Percentiles rank a stretch among this genome's conserved stretches.
These are phyloP conservation scores for Connochaetes taurinus DNA, from an alignment of 2,113 vertebrate genomes.

Conservation along the genomic window DNA sequence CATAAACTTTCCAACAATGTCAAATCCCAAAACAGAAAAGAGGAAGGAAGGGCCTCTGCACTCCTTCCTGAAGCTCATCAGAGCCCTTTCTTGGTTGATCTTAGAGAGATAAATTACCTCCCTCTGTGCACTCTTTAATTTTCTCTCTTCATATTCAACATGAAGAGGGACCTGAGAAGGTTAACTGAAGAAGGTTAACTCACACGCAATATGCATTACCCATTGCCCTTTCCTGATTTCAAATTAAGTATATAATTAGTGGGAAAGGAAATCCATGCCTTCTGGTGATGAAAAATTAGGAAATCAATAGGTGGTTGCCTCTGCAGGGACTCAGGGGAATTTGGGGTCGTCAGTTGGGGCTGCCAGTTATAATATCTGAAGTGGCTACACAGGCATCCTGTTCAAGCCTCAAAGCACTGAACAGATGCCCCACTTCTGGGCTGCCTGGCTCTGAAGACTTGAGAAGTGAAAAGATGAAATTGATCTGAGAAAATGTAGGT, in stretches of 20 bases:
- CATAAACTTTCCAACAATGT: not conserved
- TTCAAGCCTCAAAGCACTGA: constrained; percentile 58
- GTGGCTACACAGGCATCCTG: not conserved
- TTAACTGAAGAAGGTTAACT: constrained; percentile 55
- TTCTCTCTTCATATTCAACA: not conserved
- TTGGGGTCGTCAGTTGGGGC: constrained; percentile 58
- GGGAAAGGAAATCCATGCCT: constrained; percentile 74
- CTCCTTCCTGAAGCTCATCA: not conserved
- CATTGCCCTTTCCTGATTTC: constrained; percentile 72
- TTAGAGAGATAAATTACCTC: not conserved
- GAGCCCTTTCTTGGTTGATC: not conserved
- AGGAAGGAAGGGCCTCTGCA: not conserved
- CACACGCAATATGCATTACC: constrained; percentile 48
- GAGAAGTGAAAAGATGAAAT: not conserved
- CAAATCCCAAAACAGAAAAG: not conserved
- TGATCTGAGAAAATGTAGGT: not conserved
- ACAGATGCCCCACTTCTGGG: constrained; percentile 58
- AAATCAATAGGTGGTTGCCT: constrained; percentile 77
- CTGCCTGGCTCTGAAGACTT: constrained; percentile 19
- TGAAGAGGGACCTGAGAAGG: constrained; percentile 39
- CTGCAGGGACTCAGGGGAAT: constrained; percentile 52
- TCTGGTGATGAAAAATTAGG: constrained; percentile 74
- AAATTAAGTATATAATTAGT: constrained; percentile 79
- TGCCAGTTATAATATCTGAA: constrained; percentile 47
- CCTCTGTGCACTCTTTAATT: constrained; percentile 37